A percentile compares a stretch with the other conserved stretches of the same genome.
phyloP scores from a whole-genome alignment of 2,797 vertebrate species.

The Ctenosaura bakeri region DNA sequence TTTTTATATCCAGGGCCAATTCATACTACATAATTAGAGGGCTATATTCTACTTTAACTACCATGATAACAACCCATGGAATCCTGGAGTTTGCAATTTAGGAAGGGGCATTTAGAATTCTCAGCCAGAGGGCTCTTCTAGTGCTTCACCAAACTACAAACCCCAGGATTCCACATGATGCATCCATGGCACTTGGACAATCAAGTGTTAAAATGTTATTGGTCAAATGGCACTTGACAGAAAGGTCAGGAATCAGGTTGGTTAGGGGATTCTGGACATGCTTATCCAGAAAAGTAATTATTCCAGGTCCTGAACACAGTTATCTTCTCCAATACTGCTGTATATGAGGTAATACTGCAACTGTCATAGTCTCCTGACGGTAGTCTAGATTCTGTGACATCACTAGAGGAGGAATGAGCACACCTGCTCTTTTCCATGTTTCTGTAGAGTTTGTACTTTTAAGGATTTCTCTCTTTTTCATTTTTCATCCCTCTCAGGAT shows the following conservation, averaged over 20 bases:
- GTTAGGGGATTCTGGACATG: no score
- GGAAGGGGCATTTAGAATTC: no score
- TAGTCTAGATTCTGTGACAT: background rate
- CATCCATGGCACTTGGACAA: no score
- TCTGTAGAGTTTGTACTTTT: background rate
- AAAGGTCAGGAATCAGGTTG: no score
- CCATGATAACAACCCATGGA: no score
- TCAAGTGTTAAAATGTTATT: background rate
- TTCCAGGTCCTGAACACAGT: background rate
- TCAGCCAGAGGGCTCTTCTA: no score
- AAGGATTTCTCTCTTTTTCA: background rate
- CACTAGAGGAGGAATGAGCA: background rate
- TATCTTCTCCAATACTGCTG: background rate
- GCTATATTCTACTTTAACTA: no score
- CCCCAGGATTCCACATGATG: no score
- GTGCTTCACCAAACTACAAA: no score
- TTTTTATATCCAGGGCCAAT: background rate
- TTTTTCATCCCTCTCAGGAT: background rate
- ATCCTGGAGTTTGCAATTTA: no score
- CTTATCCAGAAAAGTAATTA: no score
- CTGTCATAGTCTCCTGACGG: background rate
- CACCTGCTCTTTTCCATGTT: no score
- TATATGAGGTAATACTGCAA: background rate
- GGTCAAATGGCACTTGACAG: background rate
- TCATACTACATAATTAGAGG: background rate